Conservation (phyloP, 1,140 invertebrate genomes). For the Bombus balteatus region DNA sequence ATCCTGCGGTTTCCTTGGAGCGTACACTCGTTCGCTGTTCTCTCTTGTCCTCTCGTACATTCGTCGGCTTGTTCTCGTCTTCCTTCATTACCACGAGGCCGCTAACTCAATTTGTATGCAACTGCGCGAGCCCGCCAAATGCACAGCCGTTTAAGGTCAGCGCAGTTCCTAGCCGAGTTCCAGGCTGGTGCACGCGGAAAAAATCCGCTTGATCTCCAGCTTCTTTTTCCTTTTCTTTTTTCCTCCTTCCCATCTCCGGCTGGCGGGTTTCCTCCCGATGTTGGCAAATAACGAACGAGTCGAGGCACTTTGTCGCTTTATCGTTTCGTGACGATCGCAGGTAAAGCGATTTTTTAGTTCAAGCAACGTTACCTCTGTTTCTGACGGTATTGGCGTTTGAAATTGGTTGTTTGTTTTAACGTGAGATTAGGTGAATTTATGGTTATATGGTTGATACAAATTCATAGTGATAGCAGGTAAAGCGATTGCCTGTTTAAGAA, state of each 20-base stretch:
- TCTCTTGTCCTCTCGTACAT: background rate
- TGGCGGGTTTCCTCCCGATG: background rate
- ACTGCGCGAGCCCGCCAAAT: slow-evolving; percentile 79
- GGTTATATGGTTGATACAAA: too few species aligned
- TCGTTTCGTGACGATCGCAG: background rate
- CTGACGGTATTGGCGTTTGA: too few species aligned
- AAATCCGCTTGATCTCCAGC: slow-evolving; percentile 46
- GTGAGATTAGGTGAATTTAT: too few species aligned
- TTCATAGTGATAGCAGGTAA: too few species aligned
- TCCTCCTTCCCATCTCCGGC: background rate
- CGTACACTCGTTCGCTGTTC: too few species aligned
- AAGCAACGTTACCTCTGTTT: too few species aligned
- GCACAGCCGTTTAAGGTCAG: slow-evolving; percentile 77
- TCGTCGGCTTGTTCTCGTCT: slow-evolving; percentile 46
- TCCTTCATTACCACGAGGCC: slow-evolving; percentile 76
- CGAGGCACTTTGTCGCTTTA: background rate
- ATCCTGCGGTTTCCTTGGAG: too few species aligned
- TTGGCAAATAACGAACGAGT: background rate
- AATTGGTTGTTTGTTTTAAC: too few species aligned
- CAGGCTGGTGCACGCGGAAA: slow-evolving; percentile 53
- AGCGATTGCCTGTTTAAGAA: too few species aligned
- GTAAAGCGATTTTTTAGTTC: background rate
- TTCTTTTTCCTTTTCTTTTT: background rate
- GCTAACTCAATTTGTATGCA: slow-evolving; percentile 82
- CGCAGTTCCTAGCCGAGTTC: slow-evolving; percentile 70